A percentile compares a stretch with the other conserved stretches of the same genome.
Evolutionary conservation across 2,113 vertebrate species (phyloP).

Genomic region (Bagarius yarrelli): DNA sequence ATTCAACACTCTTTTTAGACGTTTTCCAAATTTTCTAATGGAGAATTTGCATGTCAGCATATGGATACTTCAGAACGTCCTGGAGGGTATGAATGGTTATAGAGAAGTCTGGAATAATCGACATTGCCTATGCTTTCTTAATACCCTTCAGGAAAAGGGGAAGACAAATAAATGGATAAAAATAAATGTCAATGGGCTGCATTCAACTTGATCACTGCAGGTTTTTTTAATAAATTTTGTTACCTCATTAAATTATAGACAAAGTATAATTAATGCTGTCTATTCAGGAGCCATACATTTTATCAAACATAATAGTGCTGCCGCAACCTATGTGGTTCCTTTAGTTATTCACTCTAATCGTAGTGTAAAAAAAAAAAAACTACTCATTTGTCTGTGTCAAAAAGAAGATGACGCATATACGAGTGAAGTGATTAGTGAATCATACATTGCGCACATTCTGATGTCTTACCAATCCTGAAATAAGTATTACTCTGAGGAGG

Average conservation of each 20-base stretch:
- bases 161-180: neutral
- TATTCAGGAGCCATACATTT: neutral
- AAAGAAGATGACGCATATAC: neutral
- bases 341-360: neutral
- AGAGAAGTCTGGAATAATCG: neutral
- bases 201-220: neutral
- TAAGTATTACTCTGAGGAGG: neutral
- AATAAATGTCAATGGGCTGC: neutral
- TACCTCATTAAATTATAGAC: neutral
- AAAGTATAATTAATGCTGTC: neutral
- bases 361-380: neutral
- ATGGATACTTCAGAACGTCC: neutral
- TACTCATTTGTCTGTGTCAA: neutral
- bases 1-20: no score
- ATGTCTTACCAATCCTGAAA: neutral
- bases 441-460: conserved; percentile 20
- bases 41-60: neutral
- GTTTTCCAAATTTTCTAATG: no score
- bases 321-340: neutral
- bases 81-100: neutral
- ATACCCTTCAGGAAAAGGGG: neutral
- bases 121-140: neutral
- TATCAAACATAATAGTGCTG: neutral
- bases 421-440: neutral
- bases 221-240: neutral